Conservation (phyloP, 2,888 invertebrate species). For the Cryptocheilus praepositus region DNA sequence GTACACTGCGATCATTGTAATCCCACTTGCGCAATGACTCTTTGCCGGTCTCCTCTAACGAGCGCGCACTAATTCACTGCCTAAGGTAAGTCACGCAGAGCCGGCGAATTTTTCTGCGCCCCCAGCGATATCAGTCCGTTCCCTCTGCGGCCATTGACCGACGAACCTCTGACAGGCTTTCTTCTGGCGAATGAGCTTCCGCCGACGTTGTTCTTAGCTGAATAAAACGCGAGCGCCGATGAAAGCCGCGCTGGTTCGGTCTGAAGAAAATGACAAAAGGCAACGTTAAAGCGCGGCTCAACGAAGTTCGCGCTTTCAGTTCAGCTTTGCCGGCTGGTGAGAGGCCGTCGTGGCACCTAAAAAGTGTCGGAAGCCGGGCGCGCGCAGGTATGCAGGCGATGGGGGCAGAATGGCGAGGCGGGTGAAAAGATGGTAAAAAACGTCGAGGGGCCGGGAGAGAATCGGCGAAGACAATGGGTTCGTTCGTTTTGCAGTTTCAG, state of each 20-base stretch:
- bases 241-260: too few relatives aligned
- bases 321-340: not conserved
- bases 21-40: slow-evolving; percentile 18
- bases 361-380: not conserved
- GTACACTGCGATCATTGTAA: slow-evolving; percentile 35
- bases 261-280: too few relatives aligned
- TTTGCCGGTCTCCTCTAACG: slow-evolving; percentile 15
- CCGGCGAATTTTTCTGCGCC: slow-evolving; percentile 7
- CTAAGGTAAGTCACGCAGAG: slow-evolving; percentile 45
- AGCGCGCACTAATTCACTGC: slow-evolving; percentile 13
- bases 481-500: slow-evolving; percentile 51
- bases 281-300: too few relatives aligned
- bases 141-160: too few relatives aligned
- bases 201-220: not conserved
- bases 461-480: slow-evolving; percentile 48
- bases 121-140: not conserved
- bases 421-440: not conserved
- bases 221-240: not conserved
- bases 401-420: not conserved
- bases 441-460: slow-evolving; percentile 7
- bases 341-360: not conserved
- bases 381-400: not conserved
- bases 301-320: too few relatives aligned
- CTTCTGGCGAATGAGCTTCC: too few relatives aligned
- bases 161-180: too few relatives aligned